A percentile compares a stretch with the other conserved stretches of the same genome.
These are phyloP conservation scores for Ptychodera flava DNA, from an alignment of 35 echinoderm and acorn worm species.

Conservation along the genomic window DNA sequence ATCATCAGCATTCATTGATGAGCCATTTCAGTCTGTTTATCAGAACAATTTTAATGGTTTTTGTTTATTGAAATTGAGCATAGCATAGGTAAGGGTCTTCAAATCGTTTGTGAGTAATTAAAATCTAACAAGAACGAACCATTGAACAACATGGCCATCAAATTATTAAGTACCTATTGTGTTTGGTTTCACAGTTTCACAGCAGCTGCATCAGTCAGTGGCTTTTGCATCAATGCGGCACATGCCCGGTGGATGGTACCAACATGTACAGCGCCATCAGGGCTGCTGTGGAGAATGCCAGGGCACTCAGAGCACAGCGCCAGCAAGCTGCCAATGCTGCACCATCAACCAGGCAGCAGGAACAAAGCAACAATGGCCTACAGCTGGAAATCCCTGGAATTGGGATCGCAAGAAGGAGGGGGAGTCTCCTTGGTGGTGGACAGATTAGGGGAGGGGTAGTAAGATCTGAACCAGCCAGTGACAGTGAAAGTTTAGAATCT, in stretches of 20 bases:
- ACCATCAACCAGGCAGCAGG: background rate
- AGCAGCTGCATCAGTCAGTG: slow-evolving; percentile 78
- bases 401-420: slow-evolving; percentile 38
- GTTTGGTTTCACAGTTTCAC: slow-evolving; percentile 82
- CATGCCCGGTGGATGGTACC: slow-evolving; percentile 90
- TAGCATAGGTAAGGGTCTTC: too few relatives aligned
- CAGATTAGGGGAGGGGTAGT: background rate
- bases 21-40: too few relatives aligned
- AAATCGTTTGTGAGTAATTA: too few relatives aligned
- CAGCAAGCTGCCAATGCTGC: background rate
- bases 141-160: too few relatives aligned
- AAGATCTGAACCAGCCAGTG: background rate
- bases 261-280: slow-evolving; percentile 73
- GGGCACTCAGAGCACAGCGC: background rate
- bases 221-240: slow-evolving; percentile 82
- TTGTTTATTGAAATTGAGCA: too few relatives aligned
- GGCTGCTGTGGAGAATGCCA: background rate
- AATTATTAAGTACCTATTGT: too few relatives aligned
- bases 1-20: too few relatives aligned
- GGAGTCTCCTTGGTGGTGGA: slow-evolving; percentile 5
- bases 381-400: slow-evolving; percentile 44
- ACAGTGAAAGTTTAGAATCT: background rate
- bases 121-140: too few relatives aligned
- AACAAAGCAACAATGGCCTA: background rate
- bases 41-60: too few relatives aligned